phyloP scores from a whole-genome alignment of 2,888 invertebrate species.

The Argynnis bischoffii region DNA sequence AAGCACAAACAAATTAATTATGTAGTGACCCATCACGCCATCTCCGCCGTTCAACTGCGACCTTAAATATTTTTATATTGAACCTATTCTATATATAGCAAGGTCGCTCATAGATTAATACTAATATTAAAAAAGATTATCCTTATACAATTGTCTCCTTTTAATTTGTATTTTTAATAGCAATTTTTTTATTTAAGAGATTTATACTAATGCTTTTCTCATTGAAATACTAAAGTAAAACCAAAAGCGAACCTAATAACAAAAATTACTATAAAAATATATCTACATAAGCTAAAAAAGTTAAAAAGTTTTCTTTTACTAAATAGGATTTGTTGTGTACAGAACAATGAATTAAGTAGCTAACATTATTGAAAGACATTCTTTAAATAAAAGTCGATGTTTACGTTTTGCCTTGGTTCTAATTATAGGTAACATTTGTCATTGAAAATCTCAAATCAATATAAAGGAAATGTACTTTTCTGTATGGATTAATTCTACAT shows the following conservation, averaged over 20 bases:
- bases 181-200: too few relatives aligned
- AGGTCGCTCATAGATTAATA: constrained; percentile 1
- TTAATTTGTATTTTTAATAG: too few relatives aligned
- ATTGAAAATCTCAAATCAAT: constrained; percentile 29
- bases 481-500: constrained; percentile 15
- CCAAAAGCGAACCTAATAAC: too few relatives aligned
- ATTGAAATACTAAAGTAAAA: too few relatives aligned
- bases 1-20: constrained; percentile 54
- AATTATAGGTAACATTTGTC: constrained; percentile 23
- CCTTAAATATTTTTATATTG: constrained; percentile 53
- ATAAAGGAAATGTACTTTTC: constrained; percentile 5
- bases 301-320: too few relatives aligned
- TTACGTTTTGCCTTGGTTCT: constrained; percentile 22
- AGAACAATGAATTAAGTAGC: neutral
- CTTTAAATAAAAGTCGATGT: constrained; percentile 1
- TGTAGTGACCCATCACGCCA: constrained; percentile 32
- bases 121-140: neutral
- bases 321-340: too few relatives aligned
- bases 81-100: constrained; percentile 26
- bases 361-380: neutral
- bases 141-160: too few relatives aligned
- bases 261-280: too few relatives aligned
- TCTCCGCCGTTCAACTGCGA: constrained; percentile 47
- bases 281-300: too few relatives aligned
- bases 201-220: too few relatives aligned